Base-by-base conservation (phyloP, 2,797 vertebrate genomes). In the Sebastes trivittatus region DNA sequence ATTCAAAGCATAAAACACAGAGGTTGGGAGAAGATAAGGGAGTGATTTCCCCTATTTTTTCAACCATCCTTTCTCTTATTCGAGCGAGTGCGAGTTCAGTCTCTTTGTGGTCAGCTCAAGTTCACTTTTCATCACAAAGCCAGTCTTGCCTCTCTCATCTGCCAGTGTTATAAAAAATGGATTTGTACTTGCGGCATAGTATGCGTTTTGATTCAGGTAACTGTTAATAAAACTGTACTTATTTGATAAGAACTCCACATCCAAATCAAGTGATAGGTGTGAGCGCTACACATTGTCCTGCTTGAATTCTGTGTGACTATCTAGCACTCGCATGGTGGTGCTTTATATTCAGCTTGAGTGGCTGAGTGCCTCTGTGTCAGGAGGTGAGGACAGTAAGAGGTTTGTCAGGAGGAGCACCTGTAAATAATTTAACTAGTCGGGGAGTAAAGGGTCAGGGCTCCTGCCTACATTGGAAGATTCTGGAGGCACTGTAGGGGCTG, bases 1-100 rank as follows among this genome's bases (percentile, higher is more conserved):
- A 90, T 90, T 94, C 91, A 93, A 94, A 94, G 90, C 87, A 75
- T 84, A 81, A 92, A 90, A 90, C 84, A 86, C 80, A 87, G 87
- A 89, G 86, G 90, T 92, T 89, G 83, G 73, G 70, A 83, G 83
- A 85, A 88, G 83, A 93, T 81, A 87, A 88, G 83, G 83, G 75
- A 86, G 82, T 72, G 85, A 88, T 87, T 91, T 84, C 84, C 79
- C 76, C 67, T 46, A 3, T 71, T 78, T 71, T 70, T 83, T 52
- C 34, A 81, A 67, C 76, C 85, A 82, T 84, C 71, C 54, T 88
- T 88, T 87, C 68, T 91, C 81, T 88, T 89, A 27, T 87, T 74
- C 68, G 75, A 84, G 62, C n/a, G 34, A 81, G 82, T 78, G 63
- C 49, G 71, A 68, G 77, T 90, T 91, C 71, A 84, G 59, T 82